These are phyloP conservation scores for Platyscapa corneri DNA, from an alignment of 1,140 invertebrate genomes.

Conservation along the genomic window DNA sequence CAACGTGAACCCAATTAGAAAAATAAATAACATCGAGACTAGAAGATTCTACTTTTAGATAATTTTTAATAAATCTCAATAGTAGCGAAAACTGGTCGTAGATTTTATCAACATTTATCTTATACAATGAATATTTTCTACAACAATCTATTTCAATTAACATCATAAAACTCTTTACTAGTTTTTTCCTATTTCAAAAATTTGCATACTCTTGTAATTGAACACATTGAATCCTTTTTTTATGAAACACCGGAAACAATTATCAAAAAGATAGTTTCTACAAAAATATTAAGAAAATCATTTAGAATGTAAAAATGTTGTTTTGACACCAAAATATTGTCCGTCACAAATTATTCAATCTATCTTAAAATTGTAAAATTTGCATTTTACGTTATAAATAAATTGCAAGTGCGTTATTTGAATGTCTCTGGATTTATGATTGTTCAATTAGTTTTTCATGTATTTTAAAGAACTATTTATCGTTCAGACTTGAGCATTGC, in stretches of 20 bases:
- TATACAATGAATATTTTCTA: slow-evolving; percentile 8
- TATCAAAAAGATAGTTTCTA: neutral
- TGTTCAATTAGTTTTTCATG: neutral
- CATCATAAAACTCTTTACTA: neutral
- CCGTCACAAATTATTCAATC: slow-evolving; percentile 41
- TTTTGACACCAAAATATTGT: slow-evolving; percentile 51
- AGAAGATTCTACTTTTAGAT: slow-evolving; percentile 10
- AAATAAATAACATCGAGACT: slow-evolving; percentile 3
- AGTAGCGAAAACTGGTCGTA: slow-evolving; percentile 5
- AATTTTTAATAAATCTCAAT: slow-evolving; percentile 25
- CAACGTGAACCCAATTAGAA: slow-evolving; percentile 13
- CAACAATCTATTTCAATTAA: neutral
- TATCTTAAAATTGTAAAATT: slow-evolving; percentile 4
- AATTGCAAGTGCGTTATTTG: slow-evolving; percentile 15
- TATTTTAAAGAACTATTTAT: neutral
- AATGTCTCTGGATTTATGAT: neutral
- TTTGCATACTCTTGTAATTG: slow-evolving; percentile 8
- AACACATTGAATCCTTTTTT: neutral
- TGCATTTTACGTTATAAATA: neutral
- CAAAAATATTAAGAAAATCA: slow-evolving; percentile 23
- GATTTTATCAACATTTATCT: slow-evolving; percentile 11
- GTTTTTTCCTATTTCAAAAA: neutral
- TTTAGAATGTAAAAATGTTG: slow-evolving; percentile 32
- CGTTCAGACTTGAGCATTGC: slow-evolving; percentile 15
- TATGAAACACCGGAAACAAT: neutral